Conservation (phyloP, 2,888 invertebrate genomes). For the Spisula solida region DNA sequence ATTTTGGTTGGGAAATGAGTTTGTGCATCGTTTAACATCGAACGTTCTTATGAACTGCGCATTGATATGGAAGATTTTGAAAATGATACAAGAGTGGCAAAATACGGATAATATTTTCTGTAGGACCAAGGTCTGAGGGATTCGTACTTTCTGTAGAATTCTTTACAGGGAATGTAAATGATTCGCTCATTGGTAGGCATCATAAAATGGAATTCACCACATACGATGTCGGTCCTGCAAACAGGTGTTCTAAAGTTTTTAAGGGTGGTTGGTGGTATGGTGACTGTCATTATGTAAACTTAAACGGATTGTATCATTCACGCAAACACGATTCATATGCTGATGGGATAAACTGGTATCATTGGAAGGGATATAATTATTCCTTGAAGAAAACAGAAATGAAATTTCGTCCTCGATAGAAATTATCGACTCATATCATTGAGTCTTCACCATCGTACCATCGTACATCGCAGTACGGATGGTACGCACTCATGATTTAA, state of each 20-base stretch:
- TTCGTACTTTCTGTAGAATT: conserved; percentile 21
- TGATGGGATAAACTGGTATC: conserved; percentile 84
- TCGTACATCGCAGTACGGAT: too few relatives aligned
- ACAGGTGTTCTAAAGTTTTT: conserved; percentile 65
- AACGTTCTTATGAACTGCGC: conserved; percentile 34
- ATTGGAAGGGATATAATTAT: conserved; percentile 83
- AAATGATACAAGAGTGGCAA: conserved; percentile 33
- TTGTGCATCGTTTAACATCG: conserved; percentile 37
- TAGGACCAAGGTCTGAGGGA: conserved; percentile 21
- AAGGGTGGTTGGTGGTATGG: conserved; percentile 82
- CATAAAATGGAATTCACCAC: conserved; percentile 37
- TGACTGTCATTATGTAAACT: conserved; percentile 78
- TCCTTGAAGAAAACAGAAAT: conserved; percentile 82
- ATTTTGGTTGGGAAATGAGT: conserved; percentile 59
- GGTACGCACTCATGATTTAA: too few relatives aligned
- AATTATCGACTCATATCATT: neutral
- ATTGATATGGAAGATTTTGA: conserved; percentile 58
- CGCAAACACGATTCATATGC: conserved; percentile 80
- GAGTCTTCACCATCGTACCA: too few relatives aligned
- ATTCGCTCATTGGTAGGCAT: conserved; percentile 16
- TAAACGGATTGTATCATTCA: conserved; percentile 79
- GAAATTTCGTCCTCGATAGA: conserved; percentile 74
- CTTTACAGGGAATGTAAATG: conserved; percentile 42
- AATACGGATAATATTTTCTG: conserved; percentile 46
- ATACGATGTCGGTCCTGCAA: conserved; percentile 36